Base-by-base conservation (phyloP, 2,113 vertebrate species). In the Theristicus caerulescens region DNA sequence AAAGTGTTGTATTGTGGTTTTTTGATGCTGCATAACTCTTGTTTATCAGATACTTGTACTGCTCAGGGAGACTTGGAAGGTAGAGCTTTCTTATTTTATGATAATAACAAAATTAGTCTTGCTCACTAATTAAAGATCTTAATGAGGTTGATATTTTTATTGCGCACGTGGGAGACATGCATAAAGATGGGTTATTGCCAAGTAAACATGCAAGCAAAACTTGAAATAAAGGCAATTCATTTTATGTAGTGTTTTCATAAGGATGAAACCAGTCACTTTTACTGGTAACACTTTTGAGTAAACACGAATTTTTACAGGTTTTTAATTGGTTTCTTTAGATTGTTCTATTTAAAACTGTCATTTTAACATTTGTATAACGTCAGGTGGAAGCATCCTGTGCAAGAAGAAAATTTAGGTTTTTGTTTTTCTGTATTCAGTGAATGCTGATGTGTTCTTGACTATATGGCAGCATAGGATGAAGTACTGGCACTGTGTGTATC, bases 21-120 rank as follows among this genome's bases (percentile, higher is more conserved):
- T 77, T 52, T 65, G 17, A 34, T 79, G 40, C 34, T 51, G 4
- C 26, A 2, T 46, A 54, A 25, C 34, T 83, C 24, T 55, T 52
- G 12, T 72, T 94, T 84, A 10, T 40, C 55, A 2, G 6, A 18
- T 77, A 38, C 49, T 82, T 3, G 3, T 58, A 66, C 16, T 52
- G 78, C 17, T 67, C 1, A 3, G 42, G 36, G 42, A 82, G 20
- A 55, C 29, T 46, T 76, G 10, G 22, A 96, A 93, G 29, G 26
- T 38, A 71, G 29, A 81, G 22, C 69, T 94, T 88, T 81, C 62
- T 61, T 90, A 73, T 73, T 90, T 90, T 69, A 71, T 59, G 32
- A 34, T 69, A 77, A 72, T 38, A 90, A 55, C 16, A 64, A 72
- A 91, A 82, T 70, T n/a, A 69, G 42, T 80, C 25, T 69, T 71